Evolutionary conservation across 64 coral and sea anemone species (phyloP).

Genomic region (Stichodactyla helianthus): DNA sequence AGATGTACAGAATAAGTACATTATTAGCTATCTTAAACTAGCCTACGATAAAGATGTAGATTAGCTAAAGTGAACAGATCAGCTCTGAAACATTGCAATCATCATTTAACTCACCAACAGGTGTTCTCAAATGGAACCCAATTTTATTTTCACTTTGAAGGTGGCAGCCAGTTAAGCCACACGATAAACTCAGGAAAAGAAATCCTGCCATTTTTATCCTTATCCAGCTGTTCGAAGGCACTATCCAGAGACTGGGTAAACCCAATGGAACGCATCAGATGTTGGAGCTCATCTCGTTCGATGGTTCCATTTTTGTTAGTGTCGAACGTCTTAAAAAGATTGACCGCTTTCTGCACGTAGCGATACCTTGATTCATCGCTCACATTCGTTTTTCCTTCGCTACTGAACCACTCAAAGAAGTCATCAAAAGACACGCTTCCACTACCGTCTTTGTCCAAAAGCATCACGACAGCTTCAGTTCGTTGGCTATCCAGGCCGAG

Average conservation of each 20-base stretch:
- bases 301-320: slow-evolving; percentile 66
- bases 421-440: slow-evolving; percentile 58
- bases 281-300: slow-evolving; percentile 61
- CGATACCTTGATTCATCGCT: slow-evolving; percentile 46
- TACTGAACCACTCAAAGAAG: slow-evolving; percentile 54
- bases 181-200: slow-evolving; percentile 79
- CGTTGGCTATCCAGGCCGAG: slow-evolving; percentile 35
- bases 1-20: too few species aligned
- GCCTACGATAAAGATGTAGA: too few species aligned
- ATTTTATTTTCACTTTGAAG: not conserved
- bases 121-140: not conserved
- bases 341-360: slow-evolving; percentile 54
- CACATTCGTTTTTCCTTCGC: slow-evolving; percentile 32
- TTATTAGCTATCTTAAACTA: too few species aligned
- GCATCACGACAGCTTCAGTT: slow-evolving; percentile 36
- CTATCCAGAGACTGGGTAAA: slow-evolving; percentile 19
- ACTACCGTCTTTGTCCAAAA: slow-evolving; percentile 68
- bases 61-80: too few species aligned
- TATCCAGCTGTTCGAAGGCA: slow-evolving; percentile 54
- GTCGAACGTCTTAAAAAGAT: slow-evolving; percentile 75
- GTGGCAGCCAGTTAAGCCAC: slow-evolving; percentile 84
- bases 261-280: slow-evolving; percentile 45
- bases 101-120: not conserved
- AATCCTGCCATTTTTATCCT: slow-evolving; percentile 69
- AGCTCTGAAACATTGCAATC: too few species aligned